Evolutionary conservation across 2,113 vertebrate genomes (phyloP).

Genomic region (Probosciger aterrimus): DNA sequence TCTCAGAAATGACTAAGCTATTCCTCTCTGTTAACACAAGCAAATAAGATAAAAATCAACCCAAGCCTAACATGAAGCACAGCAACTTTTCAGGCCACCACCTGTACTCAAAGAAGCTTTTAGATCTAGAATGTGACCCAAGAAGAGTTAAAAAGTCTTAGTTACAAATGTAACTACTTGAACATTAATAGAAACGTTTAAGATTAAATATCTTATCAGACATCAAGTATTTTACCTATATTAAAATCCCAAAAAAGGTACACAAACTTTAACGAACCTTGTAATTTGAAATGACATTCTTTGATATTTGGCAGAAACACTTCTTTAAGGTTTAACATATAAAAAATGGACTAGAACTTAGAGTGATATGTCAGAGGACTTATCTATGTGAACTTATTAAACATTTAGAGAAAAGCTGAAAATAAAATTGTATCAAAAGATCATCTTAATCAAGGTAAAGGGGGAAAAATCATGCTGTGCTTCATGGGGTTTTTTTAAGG

Average conservation of each 20-base stretch:
- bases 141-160: neutral
- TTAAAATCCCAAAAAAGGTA: neutral
- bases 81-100: neutral
- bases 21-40: neutral
- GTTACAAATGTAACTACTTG: neutral
- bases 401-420: neutral
- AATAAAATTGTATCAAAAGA: neutral
- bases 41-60: neutral
- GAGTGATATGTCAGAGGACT: neutral
- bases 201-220: neutral
- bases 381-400: neutral
- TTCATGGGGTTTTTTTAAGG: neutral
- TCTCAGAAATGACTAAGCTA: neutral
- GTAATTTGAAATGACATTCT: neutral
- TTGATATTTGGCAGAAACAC: conserved; percentile 35
- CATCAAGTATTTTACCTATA: neutral
- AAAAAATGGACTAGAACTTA: neutral
- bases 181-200: neutral
- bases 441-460: neutral
- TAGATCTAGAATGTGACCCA: neutral
- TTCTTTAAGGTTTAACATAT: conserved; percentile 40
- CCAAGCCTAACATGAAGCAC: neutral
- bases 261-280: neutral
- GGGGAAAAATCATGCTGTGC: neutral
- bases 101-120: neutral